Base-by-base conservation (phyloP, 1,140 invertebrate genomes). In the Druon quercuslanigerum region DNA sequence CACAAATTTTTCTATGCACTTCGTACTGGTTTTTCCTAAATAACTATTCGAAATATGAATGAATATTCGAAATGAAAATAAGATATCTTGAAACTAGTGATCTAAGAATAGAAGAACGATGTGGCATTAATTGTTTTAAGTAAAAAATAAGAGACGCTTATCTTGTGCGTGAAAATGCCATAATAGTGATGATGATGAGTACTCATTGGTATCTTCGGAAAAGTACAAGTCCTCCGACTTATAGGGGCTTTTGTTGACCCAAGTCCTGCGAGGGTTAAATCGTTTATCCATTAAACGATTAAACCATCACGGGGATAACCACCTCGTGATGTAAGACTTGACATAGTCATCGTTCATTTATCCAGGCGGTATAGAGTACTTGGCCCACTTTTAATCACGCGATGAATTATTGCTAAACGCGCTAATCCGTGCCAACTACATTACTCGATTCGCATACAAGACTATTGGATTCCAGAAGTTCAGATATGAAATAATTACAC, bases 291-390 rank as follows among this genome's bases (percentile, higher is more conserved):
- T 66, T 66, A 14, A 46, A 66, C 13, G 12, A 66, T 40, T 66
- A 14, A 46, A 66, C 13, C 20, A 66, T 40, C 25, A 66, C 20
- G 14, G 60, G 25, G 14, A 66, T 66, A 66, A 66, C 25, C 13
- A 14, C 7, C 57, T 57, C 52, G 8, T 54, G 52, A 33, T n/a
- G 8, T 66, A 33, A 8, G n/a, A n/a, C 19, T 33, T 33, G 51
- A 76, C 75, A 84, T 84, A 89, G 85, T 89, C 89, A 89, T 88
- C 87, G 86, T 72, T 84, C 82, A 79, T 78, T 83, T 73, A 87
- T 87, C 82, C 79, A 75, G 80, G 75, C 80, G 50, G 81, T 25
- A 57, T 74, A 70, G 80, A 91, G 86, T 90, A 90, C 90, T 91
- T 91, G 90, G 90, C 90, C 89, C 88, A 90, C 84, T 88, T 90